Evolutionary conservation across 2,888 invertebrate genomes (phyloP).

Genomic region (Rhaphigaster nebulosa): DNA sequence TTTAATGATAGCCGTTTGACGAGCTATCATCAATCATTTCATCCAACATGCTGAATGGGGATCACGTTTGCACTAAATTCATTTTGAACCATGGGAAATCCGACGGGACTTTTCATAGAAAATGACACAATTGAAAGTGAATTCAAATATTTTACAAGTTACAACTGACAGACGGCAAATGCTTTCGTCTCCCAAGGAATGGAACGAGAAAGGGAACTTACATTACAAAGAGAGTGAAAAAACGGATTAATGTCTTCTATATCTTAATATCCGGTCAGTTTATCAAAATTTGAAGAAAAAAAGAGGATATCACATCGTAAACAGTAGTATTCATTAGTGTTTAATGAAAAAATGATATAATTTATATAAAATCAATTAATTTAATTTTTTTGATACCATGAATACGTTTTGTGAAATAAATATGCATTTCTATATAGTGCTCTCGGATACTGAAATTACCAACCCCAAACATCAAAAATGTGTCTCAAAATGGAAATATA

Average conservation of each 20-base stretch:
- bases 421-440: too few species aligned
- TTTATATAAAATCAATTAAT: too few species aligned
- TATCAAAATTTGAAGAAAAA: too few species aligned
- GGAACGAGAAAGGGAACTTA: background rate
- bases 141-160: background rate
- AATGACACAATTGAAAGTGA: background rate
- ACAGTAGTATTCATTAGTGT: too few species aligned
- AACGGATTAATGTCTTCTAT: background rate
- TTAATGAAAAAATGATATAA: too few species aligned
- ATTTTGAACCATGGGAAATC: constrained; percentile 30
- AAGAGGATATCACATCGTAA: too few species aligned
- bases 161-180: background rate
- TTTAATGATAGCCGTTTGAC: constrained; percentile 27
- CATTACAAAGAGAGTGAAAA: background rate
- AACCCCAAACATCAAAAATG: too few species aligned
- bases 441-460: too few species aligned
- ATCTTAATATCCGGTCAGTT: background rate
- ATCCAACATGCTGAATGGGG: background rate
- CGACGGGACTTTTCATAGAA: background rate
- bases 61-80: constrained; percentile 43
- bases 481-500: too few species aligned
- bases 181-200: background rate
- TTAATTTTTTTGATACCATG: too few species aligned
- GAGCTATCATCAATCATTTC: constrained; percentile 39
- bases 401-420: too few species aligned